Percentiles rank a stretch among this genome's conserved stretches.
phyloP scores from a whole-genome alignment of 2,888 invertebrate genomes.

The Mamestra brassicae region DNA sequence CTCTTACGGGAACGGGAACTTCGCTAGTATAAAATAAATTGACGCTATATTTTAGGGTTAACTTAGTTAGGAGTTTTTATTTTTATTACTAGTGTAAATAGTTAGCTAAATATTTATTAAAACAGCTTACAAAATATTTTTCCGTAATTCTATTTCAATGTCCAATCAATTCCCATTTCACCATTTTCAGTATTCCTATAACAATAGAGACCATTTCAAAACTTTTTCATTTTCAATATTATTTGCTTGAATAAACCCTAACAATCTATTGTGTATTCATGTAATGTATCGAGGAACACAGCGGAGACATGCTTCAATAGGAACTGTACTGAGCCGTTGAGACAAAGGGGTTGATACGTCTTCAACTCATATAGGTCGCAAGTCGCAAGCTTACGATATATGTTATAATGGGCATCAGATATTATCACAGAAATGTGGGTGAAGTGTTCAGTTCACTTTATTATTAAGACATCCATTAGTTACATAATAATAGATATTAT shows the following conservation, averaged over 20 bases:
- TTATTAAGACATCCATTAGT: neutral
- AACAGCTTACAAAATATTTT: neutral
- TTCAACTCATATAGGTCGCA: slow-evolving; percentile 54
- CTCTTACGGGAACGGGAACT: no score
- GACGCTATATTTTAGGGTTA: no score
- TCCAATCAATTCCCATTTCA: neutral
- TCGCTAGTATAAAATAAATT: no score
- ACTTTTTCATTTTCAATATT: neutral
- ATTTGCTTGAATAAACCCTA: slow-evolving; percentile 10
- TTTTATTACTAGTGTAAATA: no score
- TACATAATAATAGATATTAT: neutral
- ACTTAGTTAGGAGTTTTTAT: no score
- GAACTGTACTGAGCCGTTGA: slow-evolving; percentile 29
- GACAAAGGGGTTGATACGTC: slow-evolving; percentile 55
- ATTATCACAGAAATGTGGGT: slow-evolving; percentile 15
- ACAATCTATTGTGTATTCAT: slow-evolving; percentile 47
- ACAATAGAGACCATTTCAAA: neutral
- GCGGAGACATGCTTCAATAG: slow-evolving; percentile 46
- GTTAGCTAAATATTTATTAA: no score
- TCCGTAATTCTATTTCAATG: neutral
- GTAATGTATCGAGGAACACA: slow-evolving; percentile 25
- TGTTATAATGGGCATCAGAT: slow-evolving; percentile 26
- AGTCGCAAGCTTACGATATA: slow-evolving; percentile 42
- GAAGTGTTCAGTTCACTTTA: slow-evolving; percentile 3
- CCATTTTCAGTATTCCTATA: neutral